Conservation (phyloP, 1,140 invertebrate species). For the Chrysomallon squamiferum region DNA sequence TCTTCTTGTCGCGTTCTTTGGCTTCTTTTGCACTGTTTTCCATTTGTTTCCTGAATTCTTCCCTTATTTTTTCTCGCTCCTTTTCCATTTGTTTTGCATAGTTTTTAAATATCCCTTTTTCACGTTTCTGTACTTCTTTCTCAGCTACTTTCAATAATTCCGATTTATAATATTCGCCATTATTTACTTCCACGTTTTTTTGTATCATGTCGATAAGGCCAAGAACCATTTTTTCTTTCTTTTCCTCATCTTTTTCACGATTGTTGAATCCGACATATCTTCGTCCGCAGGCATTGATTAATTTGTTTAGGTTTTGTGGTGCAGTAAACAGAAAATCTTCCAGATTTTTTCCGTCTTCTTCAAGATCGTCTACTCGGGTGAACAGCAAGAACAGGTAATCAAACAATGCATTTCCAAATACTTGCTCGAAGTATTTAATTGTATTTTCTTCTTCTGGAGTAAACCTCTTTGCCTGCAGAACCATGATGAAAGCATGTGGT, state of each 20-base stretch:
- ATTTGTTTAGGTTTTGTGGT: background rate
- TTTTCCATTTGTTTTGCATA: too few relatives aligned
- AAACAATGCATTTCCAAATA: conserved; percentile 2
- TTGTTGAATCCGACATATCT: conserved; percentile 5
- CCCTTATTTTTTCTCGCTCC: too few relatives aligned
- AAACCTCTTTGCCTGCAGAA: conserved; percentile 11
- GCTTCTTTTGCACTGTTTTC: too few relatives aligned
- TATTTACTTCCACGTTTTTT: background rate
- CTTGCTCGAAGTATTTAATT: background rate
- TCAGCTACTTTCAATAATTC: too few relatives aligned
- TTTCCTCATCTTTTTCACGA: background rate
- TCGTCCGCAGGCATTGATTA: background rate
- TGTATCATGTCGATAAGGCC: background rate
- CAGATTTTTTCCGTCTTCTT: background rate
- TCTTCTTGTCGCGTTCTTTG: too few relatives aligned
- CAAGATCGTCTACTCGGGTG: background rate
- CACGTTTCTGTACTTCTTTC: too few relatives aligned
- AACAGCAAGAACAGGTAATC: conserved; percentile 7
- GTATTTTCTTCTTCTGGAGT: conserved; percentile 12
- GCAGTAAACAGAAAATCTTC: background rate
- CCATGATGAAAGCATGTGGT: conserved; percentile 27
- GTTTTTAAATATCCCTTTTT: too few relatives aligned
- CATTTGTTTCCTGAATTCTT: too few relatives aligned
- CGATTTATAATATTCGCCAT: background rate
- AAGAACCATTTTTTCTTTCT: background rate